Percentiles rank a stretch among this genome's conserved stretches.
These are phyloP conservation scores for Ahaetulla prasina DNA, from an alignment of 2,113 vertebrate species.

Conservation along the genomic window DNA sequence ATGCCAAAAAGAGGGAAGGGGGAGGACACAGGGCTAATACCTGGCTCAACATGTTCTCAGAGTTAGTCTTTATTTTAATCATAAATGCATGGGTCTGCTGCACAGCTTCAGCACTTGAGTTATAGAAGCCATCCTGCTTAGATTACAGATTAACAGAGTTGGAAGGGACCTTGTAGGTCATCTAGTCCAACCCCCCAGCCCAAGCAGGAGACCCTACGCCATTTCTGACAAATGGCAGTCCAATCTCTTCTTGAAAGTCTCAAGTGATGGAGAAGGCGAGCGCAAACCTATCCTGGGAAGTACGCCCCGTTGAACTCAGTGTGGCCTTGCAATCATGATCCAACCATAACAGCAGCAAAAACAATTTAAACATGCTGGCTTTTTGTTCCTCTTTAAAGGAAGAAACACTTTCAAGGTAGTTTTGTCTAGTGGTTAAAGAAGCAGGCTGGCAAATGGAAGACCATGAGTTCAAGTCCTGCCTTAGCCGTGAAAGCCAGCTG, in stretches of 20 bases:
- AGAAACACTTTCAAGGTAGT: neutral
- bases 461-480: neutral
- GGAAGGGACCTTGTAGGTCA: too few relatives aligned
- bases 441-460: neutral
- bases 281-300: too few relatives aligned
- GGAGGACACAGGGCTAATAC: neutral
- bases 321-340: neutral
- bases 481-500: neutral
- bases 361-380: neutral
- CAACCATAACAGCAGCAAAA: neutral
- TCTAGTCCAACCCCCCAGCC: too few relatives aligned
- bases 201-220: too few relatives aligned
- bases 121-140: neutral
- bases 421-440: neutral
- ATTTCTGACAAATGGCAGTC: too few relatives aligned
- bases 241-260: too few relatives aligned
- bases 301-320: too few relatives aligned
- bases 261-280: too few relatives aligned
- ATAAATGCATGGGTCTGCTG: neutral
- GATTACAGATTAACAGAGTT: too few relatives aligned
- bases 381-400: neutral
- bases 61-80: neutral
- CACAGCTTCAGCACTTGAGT: neutral
- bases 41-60: neutral
- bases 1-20: neutral